phyloP scores from a whole-genome alignment of 2,888 invertebrate species.

The Prosapia bicincta region DNA sequence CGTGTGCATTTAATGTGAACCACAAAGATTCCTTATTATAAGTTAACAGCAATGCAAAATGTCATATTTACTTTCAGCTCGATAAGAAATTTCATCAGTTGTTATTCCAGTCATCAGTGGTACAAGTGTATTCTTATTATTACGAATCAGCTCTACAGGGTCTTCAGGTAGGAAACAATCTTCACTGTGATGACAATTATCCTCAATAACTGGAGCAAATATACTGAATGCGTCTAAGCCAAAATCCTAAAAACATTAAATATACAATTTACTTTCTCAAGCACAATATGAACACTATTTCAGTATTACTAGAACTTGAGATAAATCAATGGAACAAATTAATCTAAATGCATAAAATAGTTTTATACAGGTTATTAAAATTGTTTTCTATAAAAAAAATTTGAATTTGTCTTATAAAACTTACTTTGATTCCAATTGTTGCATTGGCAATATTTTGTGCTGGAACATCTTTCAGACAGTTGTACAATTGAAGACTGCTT shows the following conservation, averaged over 20 bases:
- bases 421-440: constrained; percentile 1
- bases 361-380: too few relatives aligned
- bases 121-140: not conserved
- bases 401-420: not conserved
- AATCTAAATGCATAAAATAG: too few relatives aligned
- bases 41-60: too few relatives aligned
- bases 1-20: too few relatives aligned
- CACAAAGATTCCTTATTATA: too few relatives aligned
- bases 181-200: not conserved
- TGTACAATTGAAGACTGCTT: constrained; percentile 52
- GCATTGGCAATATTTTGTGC: constrained; percentile 20
- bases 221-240: not conserved
- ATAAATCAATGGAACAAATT: too few relatives aligned
- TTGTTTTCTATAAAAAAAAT: too few relatives aligned
- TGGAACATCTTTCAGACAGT: constrained; percentile 56
- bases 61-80: not conserved
- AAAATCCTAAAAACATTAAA: not conserved
- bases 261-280: too few relatives aligned
- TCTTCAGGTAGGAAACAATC: not conserved
- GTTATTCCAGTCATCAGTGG: not conserved
- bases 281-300: too few relatives aligned
- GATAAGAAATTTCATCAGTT: not conserved
- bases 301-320: too few relatives aligned
- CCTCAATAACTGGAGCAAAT: not conserved
- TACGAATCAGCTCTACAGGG: not conserved